phyloP scores from a whole-genome alignment of 2,113 vertebrate genomes.

The Alethe castanea region DNA sequence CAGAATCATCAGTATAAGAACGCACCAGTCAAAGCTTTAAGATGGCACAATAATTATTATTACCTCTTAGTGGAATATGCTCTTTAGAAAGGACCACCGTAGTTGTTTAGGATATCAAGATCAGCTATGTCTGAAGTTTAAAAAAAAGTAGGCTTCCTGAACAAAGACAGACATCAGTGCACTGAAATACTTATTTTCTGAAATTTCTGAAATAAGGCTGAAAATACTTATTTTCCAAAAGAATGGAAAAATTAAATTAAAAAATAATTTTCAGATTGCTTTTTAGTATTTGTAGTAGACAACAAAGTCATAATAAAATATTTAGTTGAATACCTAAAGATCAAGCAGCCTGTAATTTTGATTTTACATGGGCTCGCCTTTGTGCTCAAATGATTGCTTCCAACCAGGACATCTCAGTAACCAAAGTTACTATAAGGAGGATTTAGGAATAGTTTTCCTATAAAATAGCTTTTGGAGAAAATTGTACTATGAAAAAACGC shows the following conservation, averaged over 20 bases:
- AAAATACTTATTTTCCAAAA: background rate
- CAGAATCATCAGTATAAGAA: background rate
- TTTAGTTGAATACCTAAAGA: background rate
- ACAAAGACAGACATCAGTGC: background rate
- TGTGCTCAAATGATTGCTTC: background rate
- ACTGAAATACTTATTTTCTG: background rate
- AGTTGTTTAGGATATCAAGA: background rate
- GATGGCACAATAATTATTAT: background rate
- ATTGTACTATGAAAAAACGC: background rate
- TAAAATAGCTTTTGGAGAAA: background rate
- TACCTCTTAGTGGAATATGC: background rate
- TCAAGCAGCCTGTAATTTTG: background rate
- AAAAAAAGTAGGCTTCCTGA: background rate
- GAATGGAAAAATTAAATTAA: background rate
- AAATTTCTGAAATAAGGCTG: too few species aligned
- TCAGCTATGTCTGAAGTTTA: background rate
- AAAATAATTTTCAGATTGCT: background rate
- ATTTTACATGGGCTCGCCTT: background rate
- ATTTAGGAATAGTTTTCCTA: background rate
- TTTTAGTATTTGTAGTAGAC: background rate
- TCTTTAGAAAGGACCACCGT: background rate
- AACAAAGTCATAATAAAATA: background rate
- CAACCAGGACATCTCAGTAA: background rate
- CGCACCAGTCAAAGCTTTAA: background rate
- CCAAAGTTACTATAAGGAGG: background rate